Conservation (phyloP, 2,888 invertebrate genomes). For the Idaea dimidiata region DNA sequence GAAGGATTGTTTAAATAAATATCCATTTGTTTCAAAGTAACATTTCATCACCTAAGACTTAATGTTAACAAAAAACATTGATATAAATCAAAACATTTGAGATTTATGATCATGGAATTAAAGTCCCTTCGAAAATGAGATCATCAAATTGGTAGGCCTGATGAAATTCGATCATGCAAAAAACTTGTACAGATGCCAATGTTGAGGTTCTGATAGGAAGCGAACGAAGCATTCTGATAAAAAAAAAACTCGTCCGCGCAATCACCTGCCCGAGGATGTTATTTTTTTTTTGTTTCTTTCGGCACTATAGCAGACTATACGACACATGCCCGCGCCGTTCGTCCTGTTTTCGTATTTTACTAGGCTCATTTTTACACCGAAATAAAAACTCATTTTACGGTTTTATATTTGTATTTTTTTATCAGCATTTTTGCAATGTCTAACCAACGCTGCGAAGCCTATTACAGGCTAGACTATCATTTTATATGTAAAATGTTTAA, state of each 20-base stretch:
- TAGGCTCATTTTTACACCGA: no score
- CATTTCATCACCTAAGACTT: not conserved
- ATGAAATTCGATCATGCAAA: constrained; percentile 35
- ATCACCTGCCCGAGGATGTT: constrained; percentile 26
- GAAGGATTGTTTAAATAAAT: not conserved
- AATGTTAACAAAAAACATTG: not conserved
- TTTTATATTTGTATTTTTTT: no score
- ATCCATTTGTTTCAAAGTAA: not conserved
- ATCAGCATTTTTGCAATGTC: no score
- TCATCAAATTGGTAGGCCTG: constrained; percentile 37
- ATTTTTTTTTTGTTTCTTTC: constrained; percentile 9
- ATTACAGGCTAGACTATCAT: no score
- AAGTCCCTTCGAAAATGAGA: constrained; percentile 39
- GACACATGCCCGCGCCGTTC: no score
- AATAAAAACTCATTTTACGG: no score
- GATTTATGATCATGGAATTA: constrained; percentile 27
- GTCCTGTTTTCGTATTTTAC: no score
- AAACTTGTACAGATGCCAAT: constrained; percentile 40
- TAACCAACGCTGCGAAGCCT: no score
- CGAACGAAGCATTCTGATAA: constrained; percentile 5
- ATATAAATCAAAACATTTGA: constrained; percentile 18
- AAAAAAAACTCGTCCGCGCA: constrained; percentile 29
- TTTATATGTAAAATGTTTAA: no score
- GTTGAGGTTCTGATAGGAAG: constrained; percentile 24
- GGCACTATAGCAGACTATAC: no score